These are phyloP conservation scores for Dolomedes plantarius DNA, from an alignment of 2,888 invertebrate species.

Conservation along the genomic window DNA sequence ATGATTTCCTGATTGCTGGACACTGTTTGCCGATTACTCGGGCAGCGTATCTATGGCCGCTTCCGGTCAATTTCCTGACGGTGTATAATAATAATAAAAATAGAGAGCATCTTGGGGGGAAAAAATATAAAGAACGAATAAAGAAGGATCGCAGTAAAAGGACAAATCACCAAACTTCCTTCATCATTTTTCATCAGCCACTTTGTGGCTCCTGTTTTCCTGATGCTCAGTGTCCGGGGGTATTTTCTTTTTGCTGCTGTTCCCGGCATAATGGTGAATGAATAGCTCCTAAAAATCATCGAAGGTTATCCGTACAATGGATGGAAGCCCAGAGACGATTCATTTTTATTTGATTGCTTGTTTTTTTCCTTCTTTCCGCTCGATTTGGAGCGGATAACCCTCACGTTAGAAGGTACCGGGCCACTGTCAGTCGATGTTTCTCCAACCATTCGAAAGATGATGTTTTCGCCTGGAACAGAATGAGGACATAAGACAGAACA, in stretches of 20 bases:
- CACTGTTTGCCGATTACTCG: slow-evolving; percentile 34
- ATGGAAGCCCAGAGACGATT: slow-evolving; percentile 23
- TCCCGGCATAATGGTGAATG: slow-evolving; percentile 59
- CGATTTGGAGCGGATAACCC: slow-evolving; percentile 40
- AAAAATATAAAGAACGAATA: slow-evolving; percentile 7
- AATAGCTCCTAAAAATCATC: slow-evolving; percentile 40
- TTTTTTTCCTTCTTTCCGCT: slow-evolving; percentile 24
- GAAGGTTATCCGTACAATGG: slow-evolving; percentile 38
- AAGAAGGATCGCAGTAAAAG: slow-evolving; percentile 44
- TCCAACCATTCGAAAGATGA: neutral
- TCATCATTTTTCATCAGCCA: slow-evolving; percentile 67
- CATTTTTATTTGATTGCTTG: slow-evolving; percentile 58
- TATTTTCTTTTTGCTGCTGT: slow-evolving; percentile 30
- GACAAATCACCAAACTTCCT: slow-evolving; percentile 63
- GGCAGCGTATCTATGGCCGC: slow-evolving; percentile 37
- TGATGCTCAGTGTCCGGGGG: slow-evolving; percentile 38
- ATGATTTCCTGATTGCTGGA: slow-evolving; percentile 51
- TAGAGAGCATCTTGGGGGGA: neutral
- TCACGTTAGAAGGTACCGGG: neutral
- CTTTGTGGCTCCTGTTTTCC: slow-evolving; percentile 66
- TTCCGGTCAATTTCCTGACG: slow-evolving; percentile 66
- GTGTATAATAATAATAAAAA: slow-evolving; percentile 56
- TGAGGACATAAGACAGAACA: neutral
- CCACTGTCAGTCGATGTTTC: neutral
- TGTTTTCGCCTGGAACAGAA: neutral